phyloP scores from a whole-genome alignment of 2,888 invertebrate genomes.

The Arrhopalites spinosus region DNA sequence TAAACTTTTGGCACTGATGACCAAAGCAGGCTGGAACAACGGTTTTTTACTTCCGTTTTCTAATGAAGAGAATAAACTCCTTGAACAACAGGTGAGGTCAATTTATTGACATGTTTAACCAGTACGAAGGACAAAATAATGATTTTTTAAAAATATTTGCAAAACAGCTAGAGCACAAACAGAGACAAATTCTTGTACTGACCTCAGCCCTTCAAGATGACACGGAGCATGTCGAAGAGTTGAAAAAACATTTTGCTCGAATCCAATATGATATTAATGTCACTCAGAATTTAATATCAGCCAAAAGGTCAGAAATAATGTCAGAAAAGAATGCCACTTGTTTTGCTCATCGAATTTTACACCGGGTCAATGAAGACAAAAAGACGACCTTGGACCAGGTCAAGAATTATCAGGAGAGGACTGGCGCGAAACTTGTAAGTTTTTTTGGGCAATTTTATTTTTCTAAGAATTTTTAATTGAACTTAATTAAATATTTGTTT shows the following conservation, averaged over 20 bases:
- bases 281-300: neutral
- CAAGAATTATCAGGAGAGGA: neutral
- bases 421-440: neutral
- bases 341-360: neutral
- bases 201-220: neutral
- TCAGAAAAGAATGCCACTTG: neutral
- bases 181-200: neutral
- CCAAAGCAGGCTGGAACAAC: neutral
- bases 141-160: neutral
- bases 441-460: neutral
- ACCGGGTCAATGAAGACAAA: neutral
- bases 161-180: constrained; percentile 24
- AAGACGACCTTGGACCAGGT: neutral
- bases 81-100: neutral
- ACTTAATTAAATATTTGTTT: neutral
- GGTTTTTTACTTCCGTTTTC: constrained; percentile 16
- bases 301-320: neutral
- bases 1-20: neutral
- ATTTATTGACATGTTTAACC: neutral
- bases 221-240: neutral
- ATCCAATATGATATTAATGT: neutral
- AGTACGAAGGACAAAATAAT: neutral
- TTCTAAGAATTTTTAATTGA: neutral
- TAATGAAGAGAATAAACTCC: constrained; percentile 19
- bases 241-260: constrained; percentile 14